Evolutionary conservation across 2,888 invertebrate genomes (phyloP).

Genomic region (Odontomyia ornata): DNA sequence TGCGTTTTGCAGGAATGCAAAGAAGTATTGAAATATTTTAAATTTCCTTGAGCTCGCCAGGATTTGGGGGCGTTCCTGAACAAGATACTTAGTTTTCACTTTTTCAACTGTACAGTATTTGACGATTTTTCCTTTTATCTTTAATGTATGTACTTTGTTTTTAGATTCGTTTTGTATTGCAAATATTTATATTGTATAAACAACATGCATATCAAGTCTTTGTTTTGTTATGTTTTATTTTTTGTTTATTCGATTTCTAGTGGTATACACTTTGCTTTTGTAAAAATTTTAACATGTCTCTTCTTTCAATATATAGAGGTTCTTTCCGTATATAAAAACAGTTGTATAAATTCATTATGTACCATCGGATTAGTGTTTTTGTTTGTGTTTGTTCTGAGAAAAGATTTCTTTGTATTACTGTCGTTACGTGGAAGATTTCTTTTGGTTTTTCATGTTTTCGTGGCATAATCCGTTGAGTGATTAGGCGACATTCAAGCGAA

Average conservation of each 20-base stretch:
- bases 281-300: conserved; percentile 38
- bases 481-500: not conserved
- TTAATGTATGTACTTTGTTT: not conserved
- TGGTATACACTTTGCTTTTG: conserved; percentile 36
- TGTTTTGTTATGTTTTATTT: too few species aligned
- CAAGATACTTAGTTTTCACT: not conserved
- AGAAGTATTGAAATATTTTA: not conserved
- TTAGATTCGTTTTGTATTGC: conserved; percentile 22
- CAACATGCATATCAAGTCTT: conserved; percentile 36
- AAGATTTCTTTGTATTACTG: conserved; percentile 9
- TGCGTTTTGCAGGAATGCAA: not conserved
- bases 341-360: conserved; percentile 42
- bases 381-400: not conserved
- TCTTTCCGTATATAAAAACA: conserved; percentile 39
- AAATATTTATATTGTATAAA: conserved; percentile 28
- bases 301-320: conserved; percentile 26
- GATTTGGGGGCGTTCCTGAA: too few species aligned
- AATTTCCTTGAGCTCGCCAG: not conserved
- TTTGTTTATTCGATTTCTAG: conserved; percentile 14
- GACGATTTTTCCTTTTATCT: not conserved
- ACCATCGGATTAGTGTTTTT: conserved; percentile 21
- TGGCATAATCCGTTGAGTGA: not conserved
- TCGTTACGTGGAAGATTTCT: conserved; percentile 23
- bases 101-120: conserved; percentile 11
- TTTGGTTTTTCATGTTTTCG: not conserved